A percentile compares a stretch with the other conserved stretches of the same genome.
Evolutionary conservation across 2,888 invertebrate species (phyloP).

Genomic region (Lordiphosa fenestrarum): DNA sequence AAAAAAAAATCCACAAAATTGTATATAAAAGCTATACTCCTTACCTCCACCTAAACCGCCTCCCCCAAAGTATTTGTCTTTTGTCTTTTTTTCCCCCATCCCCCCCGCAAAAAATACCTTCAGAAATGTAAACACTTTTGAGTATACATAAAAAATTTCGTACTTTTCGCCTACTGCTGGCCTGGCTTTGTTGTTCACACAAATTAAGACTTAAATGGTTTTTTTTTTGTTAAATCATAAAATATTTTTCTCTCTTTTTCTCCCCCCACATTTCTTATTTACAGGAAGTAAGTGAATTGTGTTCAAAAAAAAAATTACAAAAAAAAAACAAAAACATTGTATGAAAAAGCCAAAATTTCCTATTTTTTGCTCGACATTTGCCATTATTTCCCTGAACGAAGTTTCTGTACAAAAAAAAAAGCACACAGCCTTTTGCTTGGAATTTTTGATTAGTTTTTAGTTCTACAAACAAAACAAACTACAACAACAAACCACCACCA

Average conservation of each 20-base stretch:
- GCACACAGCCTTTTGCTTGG: too few species aligned
- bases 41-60: not conserved
- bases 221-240: constrained; percentile 51
- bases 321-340: constrained; percentile 26
- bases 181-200: constrained; percentile 65
- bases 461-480: constrained; percentile 28
- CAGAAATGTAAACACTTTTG: constrained; percentile 27
- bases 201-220: constrained; percentile 1
- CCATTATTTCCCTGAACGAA: too few species aligned
- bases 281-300: constrained; percentile 80
- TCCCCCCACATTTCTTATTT: constrained; percentile 67
- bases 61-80: constrained; percentile 28
- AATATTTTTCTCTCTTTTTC: constrained; percentile 51
- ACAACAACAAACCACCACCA: constrained; percentile 31
- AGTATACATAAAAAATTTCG: constrained; percentile 28
- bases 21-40: constrained; percentile 35
- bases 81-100: constrained; percentile 11
- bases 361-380: constrained; percentile 8
- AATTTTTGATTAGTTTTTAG: too few species aligned
- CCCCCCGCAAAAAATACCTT: constrained; percentile 39
- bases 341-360: too few species aligned
- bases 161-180: constrained; percentile 68
- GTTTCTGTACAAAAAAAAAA: too few species aligned
- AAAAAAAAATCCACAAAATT: constrained; percentile 5
- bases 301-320: constrained; percentile 41